A percentile compares a stretch with the other conserved stretches of the same genome.
phyloP scores from a whole-genome alignment of 1,140 invertebrate genomes.

The Schlechtendalia chinensis region DNA sequence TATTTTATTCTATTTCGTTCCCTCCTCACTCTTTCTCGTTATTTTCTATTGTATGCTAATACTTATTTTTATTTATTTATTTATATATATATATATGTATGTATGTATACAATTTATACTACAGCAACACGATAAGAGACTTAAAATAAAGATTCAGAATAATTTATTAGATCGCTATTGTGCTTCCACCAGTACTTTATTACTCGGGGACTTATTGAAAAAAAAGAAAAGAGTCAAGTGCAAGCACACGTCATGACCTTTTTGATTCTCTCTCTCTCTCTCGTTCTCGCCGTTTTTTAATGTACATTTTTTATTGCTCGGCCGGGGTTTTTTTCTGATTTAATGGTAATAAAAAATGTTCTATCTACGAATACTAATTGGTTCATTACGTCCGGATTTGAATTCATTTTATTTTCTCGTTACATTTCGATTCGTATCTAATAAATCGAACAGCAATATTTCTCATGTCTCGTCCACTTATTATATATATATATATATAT shows the following conservation, averaged over 20 bases:
- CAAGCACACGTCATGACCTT: constrained; percentile 49
- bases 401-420: constrained; percentile 48
- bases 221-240: constrained; percentile 47
- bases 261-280: constrained; percentile 19
- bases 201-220: constrained; percentile 43
- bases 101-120: constrained; percentile 39
- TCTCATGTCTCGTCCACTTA: background rate
- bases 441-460: constrained; percentile 39
- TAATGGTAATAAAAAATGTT: constrained; percentile 49
- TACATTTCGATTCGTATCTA: constrained; percentile 36
- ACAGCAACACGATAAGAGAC: constrained; percentile 41
- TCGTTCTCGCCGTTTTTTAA: background rate
- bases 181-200: constrained; percentile 41
- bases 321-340: constrained; percentile 43
- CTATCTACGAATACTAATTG: constrained; percentile 49
- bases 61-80: constrained; percentile 20
- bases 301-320: constrained; percentile 42
- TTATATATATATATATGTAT: background rate
- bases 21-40: constrained; percentile 41
- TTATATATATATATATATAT: too few species aligned
- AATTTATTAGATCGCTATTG: constrained; percentile 47
- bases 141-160: constrained; percentile 50
- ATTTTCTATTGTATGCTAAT: constrained; percentile 49
- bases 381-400: constrained; percentile 44
- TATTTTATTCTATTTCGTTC: background rate